Conservation (phyloP, 1,140 invertebrate genomes). For the Pararge aegeria region DNA sequence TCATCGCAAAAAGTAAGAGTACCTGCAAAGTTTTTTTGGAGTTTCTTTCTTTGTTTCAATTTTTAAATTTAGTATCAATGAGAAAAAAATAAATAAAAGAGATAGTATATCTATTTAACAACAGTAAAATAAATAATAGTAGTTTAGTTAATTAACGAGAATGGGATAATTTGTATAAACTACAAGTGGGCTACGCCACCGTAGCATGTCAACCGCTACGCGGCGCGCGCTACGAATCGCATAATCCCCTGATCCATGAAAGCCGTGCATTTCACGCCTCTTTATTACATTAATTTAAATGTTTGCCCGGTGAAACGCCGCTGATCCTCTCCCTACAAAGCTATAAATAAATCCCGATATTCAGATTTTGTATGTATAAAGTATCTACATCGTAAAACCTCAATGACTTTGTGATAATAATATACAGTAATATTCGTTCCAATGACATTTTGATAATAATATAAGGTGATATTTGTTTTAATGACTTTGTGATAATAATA, state of each 20-base stretch:
- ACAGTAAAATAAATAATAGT: too few relatives aligned
- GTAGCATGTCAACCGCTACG: conserved; percentile 26
- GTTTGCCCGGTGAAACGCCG: conserved; percentile 60
- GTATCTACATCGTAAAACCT: background rate
- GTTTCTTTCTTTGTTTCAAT: too few relatives aligned
- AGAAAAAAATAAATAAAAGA: too few relatives aligned
- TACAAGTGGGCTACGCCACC: background rate
- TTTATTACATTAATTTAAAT: conserved; percentile 79
- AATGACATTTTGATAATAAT: too few relatives aligned
- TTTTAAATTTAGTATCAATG: too few relatives aligned
- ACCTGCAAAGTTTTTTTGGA: too few relatives aligned
- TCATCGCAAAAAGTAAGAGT: too few relatives aligned
- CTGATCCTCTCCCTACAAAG: conserved; percentile 44
- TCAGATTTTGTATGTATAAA: conserved; percentile 8
- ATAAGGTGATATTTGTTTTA: too few relatives aligned
- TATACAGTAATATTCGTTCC: background rate
- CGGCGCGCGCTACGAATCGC: conserved; percentile 33
- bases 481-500: too few relatives aligned
- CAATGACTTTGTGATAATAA: background rate
- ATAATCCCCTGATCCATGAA: conserved; percentile 59
- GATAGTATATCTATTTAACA: too few relatives aligned
- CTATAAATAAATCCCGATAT: conserved; percentile 47
- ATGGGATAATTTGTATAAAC: too few relatives aligned
- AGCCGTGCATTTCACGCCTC: conserved; percentile 70
- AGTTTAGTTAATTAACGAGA: too few relatives aligned